Base-by-base conservation (phyloP, 2,797 vertebrate species). In the Microctenopoma steveboyesi region DNA sequence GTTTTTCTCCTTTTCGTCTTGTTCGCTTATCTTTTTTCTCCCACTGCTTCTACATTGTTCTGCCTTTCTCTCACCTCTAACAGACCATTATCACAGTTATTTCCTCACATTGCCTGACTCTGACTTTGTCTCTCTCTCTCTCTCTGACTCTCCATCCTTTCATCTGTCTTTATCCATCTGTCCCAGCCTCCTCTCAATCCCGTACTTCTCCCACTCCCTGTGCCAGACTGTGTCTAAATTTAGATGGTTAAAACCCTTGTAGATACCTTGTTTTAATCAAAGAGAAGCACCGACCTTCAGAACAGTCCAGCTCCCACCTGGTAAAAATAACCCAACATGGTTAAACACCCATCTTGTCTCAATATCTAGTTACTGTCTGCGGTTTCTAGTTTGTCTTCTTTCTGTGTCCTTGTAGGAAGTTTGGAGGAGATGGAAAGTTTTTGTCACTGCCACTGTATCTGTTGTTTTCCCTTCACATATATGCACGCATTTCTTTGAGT, bases 261-360 rank as follows among this genome's bases (percentile, higher is more conserved):
- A 71, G 68, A 87, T 74, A 51, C 42, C 25, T 61, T 1, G 50
- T 83, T 45, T 86, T 81, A 85, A 86, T 83, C 73, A 87, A 89
- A 84, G 72, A 76, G 58, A 67, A 33, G 49, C 15, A 35, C 64
- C 49, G 59, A 85, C 78, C 78, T 88, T 89, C 80, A 69, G 64
- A 73, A 37, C 56, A 37, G 50, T 74, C 48, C 48, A 57, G 22
- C 25, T 67, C 78, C 69, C 72, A 30, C 53, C 10, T 67, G 74
- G 66, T 76, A 73, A 82, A 62, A 64, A 68, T 62, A 79, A 74
- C 55, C 52, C 1, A 66, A 61, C 48, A 46, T 47, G 27, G 60
- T 7, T 27, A 27, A 33, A 22, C 55, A 39, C 65, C 62, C 58
- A 16, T 72, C n/a, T 64, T 15, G 25, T 75, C 53, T 70, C 47